Conservation (phyloP, 1,140 invertebrate species). For the Euura saliciscinereae region DNA sequence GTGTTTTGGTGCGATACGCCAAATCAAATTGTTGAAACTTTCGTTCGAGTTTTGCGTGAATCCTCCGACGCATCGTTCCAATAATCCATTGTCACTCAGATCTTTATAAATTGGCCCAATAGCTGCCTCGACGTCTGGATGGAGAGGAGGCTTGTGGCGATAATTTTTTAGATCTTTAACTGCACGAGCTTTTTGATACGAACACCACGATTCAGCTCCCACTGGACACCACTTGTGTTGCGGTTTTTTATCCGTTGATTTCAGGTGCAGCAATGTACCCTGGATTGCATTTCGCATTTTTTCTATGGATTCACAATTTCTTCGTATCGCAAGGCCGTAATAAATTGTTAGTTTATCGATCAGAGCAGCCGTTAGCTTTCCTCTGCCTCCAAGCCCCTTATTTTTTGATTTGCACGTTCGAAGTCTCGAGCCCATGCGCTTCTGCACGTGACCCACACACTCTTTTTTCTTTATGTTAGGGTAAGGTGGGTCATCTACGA, state of each 20-base stretch:
- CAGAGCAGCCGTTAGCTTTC: not conserved
- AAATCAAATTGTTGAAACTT: conserved; percentile 33
- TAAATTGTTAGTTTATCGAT: not conserved
- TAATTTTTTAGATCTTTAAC: conserved; percentile 10
- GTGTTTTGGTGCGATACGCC: conserved; percentile 7
- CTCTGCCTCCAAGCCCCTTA: conserved; percentile 18
- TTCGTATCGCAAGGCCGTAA: not conserved
- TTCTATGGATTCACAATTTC: not conserved
- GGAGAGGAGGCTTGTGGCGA: conserved; percentile 18
- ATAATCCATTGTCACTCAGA: conserved; percentile 28
- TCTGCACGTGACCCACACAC: conserved; percentile 36
- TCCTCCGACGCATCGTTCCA: conserved; percentile 33
- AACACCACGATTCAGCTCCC: conserved; percentile 18
- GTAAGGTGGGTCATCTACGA: conserved; percentile 2
- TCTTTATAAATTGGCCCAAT: conserved; percentile 28
- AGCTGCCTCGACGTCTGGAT: not conserved
- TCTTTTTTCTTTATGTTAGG: conserved; percentile 26
- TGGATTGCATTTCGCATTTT: not conserved
- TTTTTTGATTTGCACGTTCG: conserved; percentile 20
- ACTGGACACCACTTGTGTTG: conserved; percentile 11
- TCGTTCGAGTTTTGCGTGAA: conserved; percentile 36
- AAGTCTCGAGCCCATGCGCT: conserved; percentile 34
- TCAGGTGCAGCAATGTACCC: not conserved
- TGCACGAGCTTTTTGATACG: conserved; percentile 12
- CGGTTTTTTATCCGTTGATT: conserved; percentile 10